A percentile compares a stretch with the other conserved stretches of the same genome.
These are phyloP conservation scores for Eupithecia subfuscata DNA, from an alignment of 2,888 invertebrate species.

Conservation along the genomic window DNA sequence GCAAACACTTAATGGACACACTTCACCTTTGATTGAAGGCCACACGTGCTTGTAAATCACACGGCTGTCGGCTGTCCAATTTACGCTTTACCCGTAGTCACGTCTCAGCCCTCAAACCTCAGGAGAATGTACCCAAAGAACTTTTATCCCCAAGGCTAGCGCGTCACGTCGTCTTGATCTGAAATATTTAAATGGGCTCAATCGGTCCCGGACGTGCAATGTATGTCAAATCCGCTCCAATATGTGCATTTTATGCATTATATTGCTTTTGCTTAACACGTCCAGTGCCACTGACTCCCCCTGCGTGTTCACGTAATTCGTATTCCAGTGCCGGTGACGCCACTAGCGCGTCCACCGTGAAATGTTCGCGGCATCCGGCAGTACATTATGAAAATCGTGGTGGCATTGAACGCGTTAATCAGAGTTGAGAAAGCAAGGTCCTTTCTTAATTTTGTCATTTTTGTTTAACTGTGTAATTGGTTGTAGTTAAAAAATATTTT, in stretches of 20 bases:
- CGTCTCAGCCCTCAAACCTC: slow-evolving; percentile 27
- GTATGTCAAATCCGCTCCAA: slow-evolving; percentile 15
- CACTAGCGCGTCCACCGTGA: no score
- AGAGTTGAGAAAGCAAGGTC: background rate
- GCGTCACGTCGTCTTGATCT: slow-evolving; percentile 27
- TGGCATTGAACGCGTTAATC: no score
- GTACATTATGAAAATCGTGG: no score
- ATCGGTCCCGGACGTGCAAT: slow-evolving; percentile 28
- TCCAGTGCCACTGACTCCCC: no score
- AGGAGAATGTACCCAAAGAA: slow-evolving; percentile 11
- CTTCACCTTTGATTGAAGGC: background rate
- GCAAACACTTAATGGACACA: background rate
- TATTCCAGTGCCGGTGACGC: no score
- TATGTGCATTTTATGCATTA: slow-evolving; percentile 3
- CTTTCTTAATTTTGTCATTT: background rate
- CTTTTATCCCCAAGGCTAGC: slow-evolving; percentile 5
- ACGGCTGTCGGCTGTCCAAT: slow-evolving; percentile 3
- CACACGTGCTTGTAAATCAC: slow-evolving; percentile 8
- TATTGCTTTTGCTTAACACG: background rate
- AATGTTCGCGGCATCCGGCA: no score
- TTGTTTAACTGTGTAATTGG: no score
- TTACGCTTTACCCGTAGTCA: slow-evolving; percentile 16
- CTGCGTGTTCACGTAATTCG: no score
- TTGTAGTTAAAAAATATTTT: no score
- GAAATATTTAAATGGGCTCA: slow-evolving; percentile 36